Base-by-base conservation (phyloP, 30 jellyfish, hydroid and myxozoan species). In the Clytia hemisphaerica region DNA sequence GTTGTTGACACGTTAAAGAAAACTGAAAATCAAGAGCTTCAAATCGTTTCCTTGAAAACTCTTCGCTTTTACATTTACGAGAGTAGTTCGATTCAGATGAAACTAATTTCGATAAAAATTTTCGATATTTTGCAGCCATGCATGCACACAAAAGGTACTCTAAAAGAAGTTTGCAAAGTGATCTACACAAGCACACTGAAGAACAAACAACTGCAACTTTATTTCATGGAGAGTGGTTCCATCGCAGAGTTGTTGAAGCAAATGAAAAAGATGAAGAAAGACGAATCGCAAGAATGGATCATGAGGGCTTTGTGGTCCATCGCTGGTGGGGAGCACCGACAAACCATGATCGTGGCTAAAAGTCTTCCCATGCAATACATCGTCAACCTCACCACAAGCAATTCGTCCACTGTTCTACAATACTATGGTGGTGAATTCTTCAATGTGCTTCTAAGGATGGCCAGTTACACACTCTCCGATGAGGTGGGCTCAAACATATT, bases 281-380 rank as follows among this genome's bases (percentile, higher is more conserved):
- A 57, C 19, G 16, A 0, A 57, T 33, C 30, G 7, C 70, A 57
- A 21, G 70, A 21, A 44, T 7, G 7, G 37, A 33, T 57, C 7
- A 16, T 57, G 44, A 57, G 25, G 5, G 70, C 70, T 5, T 33
- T 57, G 5, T 57, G 70, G 70, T n/a, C 26, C 5, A 57, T 57
- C 27, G 70, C 70, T 7, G 70, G 70, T 5, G 38, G 1, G 14
- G 14, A 21, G 49, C 33, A 57, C 42, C 27, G 30, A 57, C 70
- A 21, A 33, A 28, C 7, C 37, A 1, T 28, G 5, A 14, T 3
- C 7, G 42, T 57, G 16, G 70, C 51, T 5, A 0, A 30, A 26
- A 7, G 42, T 5, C 0, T 57, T 0, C 1, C 38, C 5, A 16
- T 57, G 37, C 19, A 28, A 14, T 22, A 30, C 25, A 33, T 33